phyloP scores from a whole-genome alignment of 2,113 vertebrate genomes.

The Hoplias malabaricus region DNA sequence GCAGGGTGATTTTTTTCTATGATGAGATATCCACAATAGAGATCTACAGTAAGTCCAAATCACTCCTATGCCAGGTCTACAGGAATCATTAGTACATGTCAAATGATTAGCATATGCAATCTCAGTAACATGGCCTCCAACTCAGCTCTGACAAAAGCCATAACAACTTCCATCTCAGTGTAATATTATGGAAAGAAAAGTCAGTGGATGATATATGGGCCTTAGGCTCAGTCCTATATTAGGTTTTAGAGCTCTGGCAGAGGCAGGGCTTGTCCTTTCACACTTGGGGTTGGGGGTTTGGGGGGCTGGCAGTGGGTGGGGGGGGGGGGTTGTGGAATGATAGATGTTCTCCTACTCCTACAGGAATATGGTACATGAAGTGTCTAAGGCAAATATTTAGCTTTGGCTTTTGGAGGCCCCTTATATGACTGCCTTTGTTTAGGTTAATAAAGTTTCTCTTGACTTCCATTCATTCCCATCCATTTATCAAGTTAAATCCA shows the following conservation, averaged over 20 bases:
- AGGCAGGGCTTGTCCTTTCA: constrained; percentile 17
- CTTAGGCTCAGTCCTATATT: constrained; percentile 1
- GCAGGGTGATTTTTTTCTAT: background rate
- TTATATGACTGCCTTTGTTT: background rate
- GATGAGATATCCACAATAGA: background rate
- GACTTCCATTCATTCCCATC: too few relatives aligned
- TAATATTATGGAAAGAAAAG: constrained; percentile 12
- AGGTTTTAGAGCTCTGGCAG: background rate
- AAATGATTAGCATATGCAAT: background rate
- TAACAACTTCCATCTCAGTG: background rate
- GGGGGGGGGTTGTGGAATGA: background rate
- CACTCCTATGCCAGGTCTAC: background rate
- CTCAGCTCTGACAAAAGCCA: background rate
- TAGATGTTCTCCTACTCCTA: background rate
- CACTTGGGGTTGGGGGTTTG: constrained; percentile 12
- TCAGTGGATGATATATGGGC: constrained; percentile 25
- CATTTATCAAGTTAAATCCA: too few relatives aligned
- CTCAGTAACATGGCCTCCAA: background rate
- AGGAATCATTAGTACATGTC: background rate
- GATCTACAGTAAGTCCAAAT: background rate
- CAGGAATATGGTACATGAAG: background rate
- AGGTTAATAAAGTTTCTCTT: background rate
- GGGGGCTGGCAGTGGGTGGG: background rate
- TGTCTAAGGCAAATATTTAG: background rate
- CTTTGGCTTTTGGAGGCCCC: background rate